Conservation (phyloP, 37 sponge, comb jelly and placozoan species). For the Theonella swinhoei region DNA sequence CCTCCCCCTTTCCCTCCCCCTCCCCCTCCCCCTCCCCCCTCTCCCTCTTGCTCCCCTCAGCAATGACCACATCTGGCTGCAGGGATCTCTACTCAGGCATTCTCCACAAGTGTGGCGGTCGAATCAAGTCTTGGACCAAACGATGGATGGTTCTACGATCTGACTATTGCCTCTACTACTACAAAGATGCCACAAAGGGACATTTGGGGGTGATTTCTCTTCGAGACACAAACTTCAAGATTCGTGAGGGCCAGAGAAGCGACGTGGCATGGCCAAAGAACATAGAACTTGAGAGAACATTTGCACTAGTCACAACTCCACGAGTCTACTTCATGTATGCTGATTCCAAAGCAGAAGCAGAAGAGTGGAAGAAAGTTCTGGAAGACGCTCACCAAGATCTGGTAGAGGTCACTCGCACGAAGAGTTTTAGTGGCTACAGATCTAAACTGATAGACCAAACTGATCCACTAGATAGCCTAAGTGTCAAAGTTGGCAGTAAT, state of each 20-base stretch:
- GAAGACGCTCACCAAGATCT: constrained; percentile 6
- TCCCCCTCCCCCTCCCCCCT: too few species aligned
- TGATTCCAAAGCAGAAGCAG: constrained; percentile 41
- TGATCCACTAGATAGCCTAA: neutral
- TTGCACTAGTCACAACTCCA: constrained; percentile 46
- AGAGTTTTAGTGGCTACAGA: neutral
- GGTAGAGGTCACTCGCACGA: neutral
- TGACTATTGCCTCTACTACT: constrained; percentile 73
- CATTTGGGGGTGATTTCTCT: constrained; percentile 61
- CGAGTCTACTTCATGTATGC: constrained; percentile 62
- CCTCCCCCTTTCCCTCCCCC: neutral
- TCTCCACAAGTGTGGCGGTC: constrained; percentile 65
- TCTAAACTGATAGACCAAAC: neutral
- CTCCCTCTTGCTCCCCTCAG: neutral
- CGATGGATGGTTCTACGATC: constrained; percentile 59
- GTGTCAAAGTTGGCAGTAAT: neutral
- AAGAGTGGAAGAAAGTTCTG: constrained; percentile 61
- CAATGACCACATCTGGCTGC: neutral
- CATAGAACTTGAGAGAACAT: constrained; percentile 22
- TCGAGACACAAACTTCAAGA: constrained; percentile 41
- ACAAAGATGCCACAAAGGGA: constrained; percentile 56
- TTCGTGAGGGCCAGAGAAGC: constrained; percentile 24
- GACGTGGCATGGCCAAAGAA: constrained; percentile 67
- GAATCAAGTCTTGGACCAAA: constrained; percentile 76
- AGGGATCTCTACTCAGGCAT: constrained; percentile 32